phyloP scores from a whole-genome alignment of 2,797 vertebrate species.

The Hyperoplus lanceolatus region DNA sequence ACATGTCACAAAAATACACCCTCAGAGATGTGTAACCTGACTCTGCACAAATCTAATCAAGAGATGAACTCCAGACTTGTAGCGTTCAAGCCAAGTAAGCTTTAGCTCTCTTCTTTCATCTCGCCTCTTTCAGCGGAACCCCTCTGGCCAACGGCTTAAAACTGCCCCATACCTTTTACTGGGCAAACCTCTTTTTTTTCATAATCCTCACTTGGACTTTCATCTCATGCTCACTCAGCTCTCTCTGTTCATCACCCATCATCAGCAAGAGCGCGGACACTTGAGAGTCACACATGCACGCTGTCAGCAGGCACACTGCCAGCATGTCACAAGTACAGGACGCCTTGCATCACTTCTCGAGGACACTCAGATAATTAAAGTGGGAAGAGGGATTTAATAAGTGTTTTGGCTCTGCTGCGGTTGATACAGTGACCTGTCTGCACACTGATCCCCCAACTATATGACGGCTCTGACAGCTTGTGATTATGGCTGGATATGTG shows the following conservation, averaged over 20 bases:
- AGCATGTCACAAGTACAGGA: conserved; percentile 78
- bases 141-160: conserved; percentile 60
- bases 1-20: conserved; percentile 32
- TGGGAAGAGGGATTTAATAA: conserved; percentile 78
- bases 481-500: conserved; percentile 80
- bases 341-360: conserved; percentile 72
- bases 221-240: conserved; percentile 71
- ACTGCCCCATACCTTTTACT: conserved; percentile 61
- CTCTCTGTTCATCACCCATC: conserved; percentile 71
- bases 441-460: conserved; percentile 68
- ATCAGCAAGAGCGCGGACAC: conserved; percentile 61
- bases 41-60: conserved; percentile 51
- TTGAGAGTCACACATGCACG: conserved; percentile 66
- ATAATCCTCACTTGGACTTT: conserved; percentile 58
- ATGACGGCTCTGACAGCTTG: conserved; percentile 74
- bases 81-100: conserved; percentile 39
- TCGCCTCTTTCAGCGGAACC: conserved; percentile 44
- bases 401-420: conserved; percentile 69
- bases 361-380: conserved; percentile 82
- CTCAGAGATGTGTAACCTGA: conserved; percentile 12
- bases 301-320: conserved; percentile 72
- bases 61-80: conserved; percentile 54
- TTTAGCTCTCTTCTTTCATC: conserved; percentile 57
- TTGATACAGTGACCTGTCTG: conserved; percentile 77
- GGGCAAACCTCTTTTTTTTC: conserved; percentile 72